Conservation (phyloP, 2,797 vertebrate species). For the Spinibarbus caldwelli region DNA sequence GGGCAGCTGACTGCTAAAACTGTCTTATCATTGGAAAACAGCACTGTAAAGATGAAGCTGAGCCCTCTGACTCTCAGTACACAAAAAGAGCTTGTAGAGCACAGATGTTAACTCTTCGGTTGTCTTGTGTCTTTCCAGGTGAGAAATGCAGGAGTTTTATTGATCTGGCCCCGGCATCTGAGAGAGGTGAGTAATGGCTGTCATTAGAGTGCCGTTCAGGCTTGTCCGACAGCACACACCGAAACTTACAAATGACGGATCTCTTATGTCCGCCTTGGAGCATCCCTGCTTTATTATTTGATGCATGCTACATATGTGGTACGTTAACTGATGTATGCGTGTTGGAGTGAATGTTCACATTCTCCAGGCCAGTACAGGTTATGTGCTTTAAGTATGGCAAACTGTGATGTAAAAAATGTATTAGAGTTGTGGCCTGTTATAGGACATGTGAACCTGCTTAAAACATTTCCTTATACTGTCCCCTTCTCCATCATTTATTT, state of each 20-base stretch:
- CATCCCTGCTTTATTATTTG: background rate
- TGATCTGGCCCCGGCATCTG: conserved; percentile 95
- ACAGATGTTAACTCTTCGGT: conserved; percentile 44
- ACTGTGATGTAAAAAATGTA: background rate
- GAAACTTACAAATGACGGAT: conserved; percentile 37
- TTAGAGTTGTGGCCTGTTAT: background rate
- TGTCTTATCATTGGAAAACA: conserved; percentile 28
- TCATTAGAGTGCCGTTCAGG: conserved; percentile 65
- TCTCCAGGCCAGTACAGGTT: background rate
- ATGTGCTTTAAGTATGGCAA: background rate
- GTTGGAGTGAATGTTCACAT: background rate
- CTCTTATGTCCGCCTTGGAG: conserved; percentile 31
- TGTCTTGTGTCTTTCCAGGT: conserved; percentile 78
- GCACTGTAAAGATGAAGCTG: conserved; percentile 24
- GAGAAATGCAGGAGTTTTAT: conserved; percentile 98
- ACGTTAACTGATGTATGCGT: background rate
- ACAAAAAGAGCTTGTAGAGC: conserved; percentile 28
- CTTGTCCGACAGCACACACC: conserved; percentile 46
- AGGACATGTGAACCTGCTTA: background rate
- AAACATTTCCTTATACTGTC: background rate
- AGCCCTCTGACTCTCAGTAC: background rate
- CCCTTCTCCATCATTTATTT: background rate
- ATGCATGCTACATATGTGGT: background rate
- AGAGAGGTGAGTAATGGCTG: conserved; percentile 88
- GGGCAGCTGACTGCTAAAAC: background rate